Evolutionary conservation across 2,888 invertebrate species (phyloP).

Genomic region (Nezara viridula): DNA sequence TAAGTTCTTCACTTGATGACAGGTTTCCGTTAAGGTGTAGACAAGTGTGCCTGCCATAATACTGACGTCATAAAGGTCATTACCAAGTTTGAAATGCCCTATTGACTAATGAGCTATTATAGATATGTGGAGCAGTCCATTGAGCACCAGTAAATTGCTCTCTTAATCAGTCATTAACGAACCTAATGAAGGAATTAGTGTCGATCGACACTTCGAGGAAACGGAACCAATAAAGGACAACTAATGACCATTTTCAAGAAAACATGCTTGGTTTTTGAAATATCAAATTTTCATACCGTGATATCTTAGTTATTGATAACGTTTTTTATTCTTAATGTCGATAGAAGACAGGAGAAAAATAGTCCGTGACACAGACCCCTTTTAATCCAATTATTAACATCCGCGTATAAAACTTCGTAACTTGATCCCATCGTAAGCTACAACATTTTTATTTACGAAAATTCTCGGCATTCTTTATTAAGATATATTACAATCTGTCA

Average conservation of each 20-base stretch:
- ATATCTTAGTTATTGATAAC: neutral
- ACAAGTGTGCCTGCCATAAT: neutral
- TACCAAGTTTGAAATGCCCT: neutral
- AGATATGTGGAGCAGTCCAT: neutral
- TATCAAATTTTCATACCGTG: neutral
- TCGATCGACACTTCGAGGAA: neutral
- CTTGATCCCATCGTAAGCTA: too few species aligned
- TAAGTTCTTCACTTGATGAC: neutral
- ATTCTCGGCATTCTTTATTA: too few species aligned
- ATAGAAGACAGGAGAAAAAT: too few species aligned
- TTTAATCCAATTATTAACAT: too few species aligned
- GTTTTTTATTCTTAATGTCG: too few species aligned
- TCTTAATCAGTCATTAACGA: conserved; percentile 22
- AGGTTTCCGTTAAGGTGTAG: neutral
- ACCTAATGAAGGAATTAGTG: neutral
- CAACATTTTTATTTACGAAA: too few species aligned
- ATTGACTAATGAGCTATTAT: conserved; percentile 24
- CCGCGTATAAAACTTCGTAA: too few species aligned
- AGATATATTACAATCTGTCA: too few species aligned
- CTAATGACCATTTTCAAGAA: neutral
- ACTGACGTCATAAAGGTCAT: neutral
- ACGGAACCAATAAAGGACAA: neutral
- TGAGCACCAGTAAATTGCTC: neutral
- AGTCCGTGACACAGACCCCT: too few species aligned
- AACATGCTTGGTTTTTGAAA: neutral